Conservation (phyloP, 1,140 invertebrate genomes). For the Geopemphigus sp. region DNA sequence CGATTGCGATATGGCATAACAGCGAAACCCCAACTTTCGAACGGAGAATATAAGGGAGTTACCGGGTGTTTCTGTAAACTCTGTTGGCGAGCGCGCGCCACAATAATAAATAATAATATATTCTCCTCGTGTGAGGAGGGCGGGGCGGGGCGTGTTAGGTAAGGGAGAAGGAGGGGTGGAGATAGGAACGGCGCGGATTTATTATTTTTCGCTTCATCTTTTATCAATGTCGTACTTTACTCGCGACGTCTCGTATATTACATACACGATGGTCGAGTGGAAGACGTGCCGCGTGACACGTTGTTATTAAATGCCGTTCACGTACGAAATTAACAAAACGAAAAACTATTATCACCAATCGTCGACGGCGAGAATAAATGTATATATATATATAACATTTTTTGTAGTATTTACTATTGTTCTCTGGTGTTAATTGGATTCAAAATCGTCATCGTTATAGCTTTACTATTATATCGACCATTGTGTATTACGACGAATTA, state of each 20-base stretch:
- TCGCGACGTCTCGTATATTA: neutral
- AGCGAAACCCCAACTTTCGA: neutral
- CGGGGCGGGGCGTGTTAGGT: too few relatives aligned
- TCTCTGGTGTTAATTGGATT: neutral
- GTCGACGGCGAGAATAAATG: slow-evolving; percentile 3
- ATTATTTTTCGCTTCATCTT: neutral
- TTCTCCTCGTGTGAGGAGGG: too few relatives aligned
- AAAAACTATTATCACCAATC: neutral
- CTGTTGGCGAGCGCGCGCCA: neutral
- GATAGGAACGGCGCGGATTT: neutral
- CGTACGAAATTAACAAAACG: neutral
- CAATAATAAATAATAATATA: too few relatives aligned
- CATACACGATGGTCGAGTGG: neutral
- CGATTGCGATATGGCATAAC: neutral
- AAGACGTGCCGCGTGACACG: neutral
- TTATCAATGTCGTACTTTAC: neutral
- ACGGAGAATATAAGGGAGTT: neutral
- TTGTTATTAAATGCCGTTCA: neutral
- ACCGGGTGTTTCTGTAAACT: neutral
- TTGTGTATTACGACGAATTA: too few relatives aligned
- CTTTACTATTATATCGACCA: too few relatives aligned
- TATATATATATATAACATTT: too few relatives aligned
- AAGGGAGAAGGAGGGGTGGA: too few relatives aligned
- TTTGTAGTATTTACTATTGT: neutral
- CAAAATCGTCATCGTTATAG: too few relatives aligned